phyloP scores from a whole-genome alignment of 2,113 vertebrate species.

The Protobothrops flavoviridis region DNA sequence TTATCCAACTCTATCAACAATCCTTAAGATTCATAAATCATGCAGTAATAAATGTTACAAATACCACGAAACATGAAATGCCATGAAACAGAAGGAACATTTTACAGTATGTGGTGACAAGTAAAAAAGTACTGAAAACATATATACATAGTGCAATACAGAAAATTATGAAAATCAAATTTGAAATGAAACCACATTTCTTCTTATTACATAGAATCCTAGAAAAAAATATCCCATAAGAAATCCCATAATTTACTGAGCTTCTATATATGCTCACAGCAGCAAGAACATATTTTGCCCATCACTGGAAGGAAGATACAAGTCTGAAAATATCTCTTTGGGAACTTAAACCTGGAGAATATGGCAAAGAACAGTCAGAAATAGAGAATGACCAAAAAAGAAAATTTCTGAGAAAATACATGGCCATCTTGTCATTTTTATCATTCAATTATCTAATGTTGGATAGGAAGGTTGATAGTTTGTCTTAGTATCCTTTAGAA shows the following conservation, averaged over 20 bases:
- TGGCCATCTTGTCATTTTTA: background rate
- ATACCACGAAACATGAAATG: background rate
- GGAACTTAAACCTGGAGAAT: background rate
- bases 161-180: background rate
- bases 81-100: background rate
- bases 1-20: background rate
- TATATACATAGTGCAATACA: background rate
- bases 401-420: background rate
- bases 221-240: background rate
- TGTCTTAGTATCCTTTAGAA: background rate
- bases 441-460: background rate
- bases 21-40: background rate
- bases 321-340: background rate
- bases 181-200: background rate
- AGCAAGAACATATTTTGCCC: background rate
- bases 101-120: background rate
- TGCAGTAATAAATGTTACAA: background rate
- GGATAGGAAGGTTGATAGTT: background rate
- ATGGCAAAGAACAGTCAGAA: background rate
- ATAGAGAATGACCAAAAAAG: background rate
- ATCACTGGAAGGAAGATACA: background rate
- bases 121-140: background rate
- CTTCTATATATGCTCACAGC: background rate
- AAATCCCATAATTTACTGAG: too few species aligned
- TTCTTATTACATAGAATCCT: background rate